phyloP scores from a whole-genome alignment of 2,113 vertebrate species.

The Phainopepla nitens region DNA sequence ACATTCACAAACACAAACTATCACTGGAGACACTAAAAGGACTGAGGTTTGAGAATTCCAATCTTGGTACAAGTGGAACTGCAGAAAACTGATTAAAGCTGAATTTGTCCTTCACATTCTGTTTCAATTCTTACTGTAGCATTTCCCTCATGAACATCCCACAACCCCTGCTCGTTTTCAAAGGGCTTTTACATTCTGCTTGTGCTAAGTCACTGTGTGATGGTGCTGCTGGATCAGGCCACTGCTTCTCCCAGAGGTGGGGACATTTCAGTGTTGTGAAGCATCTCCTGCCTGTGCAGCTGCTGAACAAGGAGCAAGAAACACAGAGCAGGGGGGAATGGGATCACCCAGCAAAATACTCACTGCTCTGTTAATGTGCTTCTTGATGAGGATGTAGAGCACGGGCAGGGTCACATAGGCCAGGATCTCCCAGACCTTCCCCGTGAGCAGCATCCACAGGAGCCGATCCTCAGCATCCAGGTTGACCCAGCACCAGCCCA shows the following conservation, averaged over 20 bases:
- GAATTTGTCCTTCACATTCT: background rate
- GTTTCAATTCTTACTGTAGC: background rate
- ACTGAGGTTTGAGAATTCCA: background rate
- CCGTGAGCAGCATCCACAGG: conserved; percentile 92
- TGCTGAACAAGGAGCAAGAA: background rate
- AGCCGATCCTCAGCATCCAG: conserved; percentile 79
- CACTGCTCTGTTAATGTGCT: conserved; percentile 89
- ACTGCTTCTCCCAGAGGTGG: background rate
- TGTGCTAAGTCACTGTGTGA: background rate
- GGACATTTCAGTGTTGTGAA: rapidly evolving
- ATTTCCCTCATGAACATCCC: background rate
- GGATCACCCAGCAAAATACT: background rate
- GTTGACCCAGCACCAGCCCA: conserved; percentile 96
- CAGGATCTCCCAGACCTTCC: conserved; percentile 93
- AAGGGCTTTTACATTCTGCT: background rate
- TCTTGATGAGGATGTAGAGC: conserved; percentile 90
- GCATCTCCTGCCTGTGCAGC: background rate
- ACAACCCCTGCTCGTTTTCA: background rate
- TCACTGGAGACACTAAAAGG: background rate
- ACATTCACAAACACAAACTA: background rate
- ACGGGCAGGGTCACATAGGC: conserved; percentile 87
- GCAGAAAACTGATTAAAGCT: background rate
- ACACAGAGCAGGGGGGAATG: rapidly evolving
- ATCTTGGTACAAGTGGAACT: background rate
- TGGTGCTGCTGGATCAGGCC: background rate